Base-by-base conservation (phyloP, 2,113 vertebrate species). In the Bufo gargarizans region DNA sequence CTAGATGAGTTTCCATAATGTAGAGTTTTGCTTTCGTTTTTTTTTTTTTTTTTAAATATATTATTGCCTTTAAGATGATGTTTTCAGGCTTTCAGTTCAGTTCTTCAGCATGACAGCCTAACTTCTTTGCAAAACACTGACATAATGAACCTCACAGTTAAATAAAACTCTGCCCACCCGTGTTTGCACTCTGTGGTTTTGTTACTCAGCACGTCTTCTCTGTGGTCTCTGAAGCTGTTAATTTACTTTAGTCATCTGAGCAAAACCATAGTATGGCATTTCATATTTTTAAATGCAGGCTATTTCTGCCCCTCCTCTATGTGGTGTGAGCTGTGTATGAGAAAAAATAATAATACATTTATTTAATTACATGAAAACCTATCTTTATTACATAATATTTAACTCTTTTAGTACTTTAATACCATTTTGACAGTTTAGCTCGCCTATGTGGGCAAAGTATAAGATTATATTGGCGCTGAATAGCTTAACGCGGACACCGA, bases 221-320 rank as follows among this genome's bases (percentile, higher is more conserved):
- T 83, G 81, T 67, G 81, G 81, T 83, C 61, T 83, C 55, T 61
- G 78, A 45, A 81, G 78, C 78, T 81, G 56, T 61, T 61, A n/a
- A 67, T 67, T 83, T 65, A 50, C 59, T 50, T 65, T 50, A 83
- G 81, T 83, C 81, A 67, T 22, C 19, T 47, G 56, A 61, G 45
- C 9, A 49, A 65, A 82, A 63, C 17, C 59, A 13, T 49, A 6
- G 61, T 67, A 53, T 83, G 81, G 81, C 67, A 67, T 83, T 83
- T 83, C 61, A 83, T 50, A 83, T 83, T 83, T 83, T 20, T 83
- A 83, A 83, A 67, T 43, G 53, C 4, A 79, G 22, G 55, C n/a
- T 58, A 8, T 17, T 33, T 4, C 81, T 22, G 7, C 59, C 20
- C 45, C 14, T 50, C 81, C 61, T 61, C 17, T 63, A 16, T 4